Evolutionary conservation across 2,888 invertebrate genomes (phyloP).

Genomic region (Busseola fusca): DNA sequence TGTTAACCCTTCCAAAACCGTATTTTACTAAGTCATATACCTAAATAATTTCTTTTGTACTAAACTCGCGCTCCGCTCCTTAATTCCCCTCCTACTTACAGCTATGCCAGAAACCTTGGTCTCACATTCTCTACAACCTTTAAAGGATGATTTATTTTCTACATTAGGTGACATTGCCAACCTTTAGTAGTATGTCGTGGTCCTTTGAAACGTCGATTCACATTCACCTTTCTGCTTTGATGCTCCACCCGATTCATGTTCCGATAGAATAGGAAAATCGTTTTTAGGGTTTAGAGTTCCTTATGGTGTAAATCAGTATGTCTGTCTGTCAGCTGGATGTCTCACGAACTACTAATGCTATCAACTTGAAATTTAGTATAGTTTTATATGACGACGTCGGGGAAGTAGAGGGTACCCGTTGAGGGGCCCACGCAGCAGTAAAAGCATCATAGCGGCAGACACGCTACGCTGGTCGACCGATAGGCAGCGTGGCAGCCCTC

Average conservation of each 20-base stretch:
- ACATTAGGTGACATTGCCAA: constrained; percentile 2
- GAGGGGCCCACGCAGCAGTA: too few relatives aligned
- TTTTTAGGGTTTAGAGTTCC: neutral
- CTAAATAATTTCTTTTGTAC: neutral
- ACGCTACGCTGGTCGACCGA: too few relatives aligned
- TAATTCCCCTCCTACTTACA: too few relatives aligned
- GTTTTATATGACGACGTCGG: too few relatives aligned
- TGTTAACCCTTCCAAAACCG: neutral
- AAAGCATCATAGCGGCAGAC: too few relatives aligned
- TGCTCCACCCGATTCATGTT: constrained; percentile 36
- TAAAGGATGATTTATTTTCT: constrained; percentile 29
- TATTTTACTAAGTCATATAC: neutral
- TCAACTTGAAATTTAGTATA: too few relatives aligned
- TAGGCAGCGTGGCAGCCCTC: too few relatives aligned
- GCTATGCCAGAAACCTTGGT: neutral
- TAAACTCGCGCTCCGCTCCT: too few relatives aligned
- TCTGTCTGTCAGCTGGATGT: too few relatives aligned
- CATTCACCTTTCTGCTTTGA: constrained; percentile 23
- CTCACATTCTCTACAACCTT: neutral
- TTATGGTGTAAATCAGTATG: too few relatives aligned
- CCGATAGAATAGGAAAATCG: constrained; percentile 11
- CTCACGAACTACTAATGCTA: too few relatives aligned
- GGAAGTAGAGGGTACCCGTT: too few relatives aligned
- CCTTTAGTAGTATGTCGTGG: neutral
- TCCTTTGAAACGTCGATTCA: constrained; percentile 9